These are phyloP conservation scores for Eolophus roseicapilla DNA, from an alignment of 2,113 vertebrate genomes.

Conservation along the genomic window DNA sequence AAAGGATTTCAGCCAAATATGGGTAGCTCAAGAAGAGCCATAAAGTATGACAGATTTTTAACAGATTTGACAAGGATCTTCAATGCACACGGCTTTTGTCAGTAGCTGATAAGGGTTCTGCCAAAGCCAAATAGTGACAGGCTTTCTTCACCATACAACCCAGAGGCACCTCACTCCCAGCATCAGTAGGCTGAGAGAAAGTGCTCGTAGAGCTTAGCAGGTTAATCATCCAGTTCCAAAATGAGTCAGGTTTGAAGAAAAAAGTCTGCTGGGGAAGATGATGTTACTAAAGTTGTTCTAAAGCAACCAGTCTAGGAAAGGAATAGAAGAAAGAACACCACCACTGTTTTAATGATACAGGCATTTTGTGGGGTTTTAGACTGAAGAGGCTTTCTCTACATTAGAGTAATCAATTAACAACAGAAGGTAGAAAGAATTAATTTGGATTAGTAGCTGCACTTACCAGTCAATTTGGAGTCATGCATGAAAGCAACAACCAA, in stretches of 20 bases:
- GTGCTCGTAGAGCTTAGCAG: not conserved
- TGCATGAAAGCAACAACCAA: not conserved
- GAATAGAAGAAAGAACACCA: not conserved
- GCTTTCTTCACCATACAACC: not conserved
- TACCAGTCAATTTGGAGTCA: not conserved
- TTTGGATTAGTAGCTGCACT: slow-evolving; percentile 7
- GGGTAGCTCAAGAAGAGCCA: not conserved
- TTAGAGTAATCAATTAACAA: slow-evolving; percentile 32
- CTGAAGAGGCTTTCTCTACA: not conserved
- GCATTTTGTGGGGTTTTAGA: not conserved
- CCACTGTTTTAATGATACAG: not conserved
- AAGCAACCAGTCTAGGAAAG: not conserved
- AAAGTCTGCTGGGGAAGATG: not conserved
- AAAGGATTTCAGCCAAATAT: slow-evolving; percentile 6
- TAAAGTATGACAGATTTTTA: slow-evolving; percentile 20
- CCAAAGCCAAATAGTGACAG: slow-evolving; percentile 40
- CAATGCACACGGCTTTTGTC: not conserved
- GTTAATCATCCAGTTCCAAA: not conserved
- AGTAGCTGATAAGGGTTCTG: slow-evolving; percentile 4
- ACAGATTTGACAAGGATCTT: slow-evolving; percentile 49
- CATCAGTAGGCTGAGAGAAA: not conserved
- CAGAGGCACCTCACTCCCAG: not conserved
- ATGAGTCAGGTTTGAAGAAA: not conserved
- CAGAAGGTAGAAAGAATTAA: slow-evolving; percentile 29
- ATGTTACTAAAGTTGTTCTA: not conserved